A percentile compares a stretch with the other conserved stretches of the same genome.
Conservation (phyloP, 2,888 invertebrate species). For the Thymelicus acteon region DNA sequence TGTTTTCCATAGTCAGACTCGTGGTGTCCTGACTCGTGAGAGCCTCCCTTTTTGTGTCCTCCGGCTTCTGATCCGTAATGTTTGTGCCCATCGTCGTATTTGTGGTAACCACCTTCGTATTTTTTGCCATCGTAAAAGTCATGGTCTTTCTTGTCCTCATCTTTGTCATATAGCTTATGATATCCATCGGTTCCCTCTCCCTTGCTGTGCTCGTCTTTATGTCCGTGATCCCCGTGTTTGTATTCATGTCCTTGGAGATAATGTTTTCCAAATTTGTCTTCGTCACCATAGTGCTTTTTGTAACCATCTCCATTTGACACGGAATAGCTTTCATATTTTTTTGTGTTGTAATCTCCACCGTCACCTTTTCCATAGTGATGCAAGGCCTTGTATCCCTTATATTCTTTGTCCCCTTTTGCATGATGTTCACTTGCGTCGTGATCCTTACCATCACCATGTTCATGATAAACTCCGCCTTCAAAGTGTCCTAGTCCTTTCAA, state of each 20-base stretch:
- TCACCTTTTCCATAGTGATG: conserved; percentile 82
- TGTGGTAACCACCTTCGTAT: conserved; percentile 80
- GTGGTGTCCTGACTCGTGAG: conserved; percentile 80
- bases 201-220: conserved; percentile 83
- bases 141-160: conserved; percentile 89
- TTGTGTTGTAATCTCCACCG: conserved; percentile 81
- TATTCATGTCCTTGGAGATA: conserved; percentile 79
- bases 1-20: conserved; percentile 72
- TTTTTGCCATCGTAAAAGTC: conserved; percentile 87
- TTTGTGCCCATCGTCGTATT: conserved; percentile 81
- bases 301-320: conserved; percentile 79
- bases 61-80: conserved; percentile 81
- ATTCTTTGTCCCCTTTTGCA: conserved; percentile 79
- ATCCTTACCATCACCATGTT: conserved; percentile 70
- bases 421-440: conserved; percentile 72
- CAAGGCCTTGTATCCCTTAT: conserved; percentile 78
- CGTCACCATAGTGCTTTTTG: conserved; percentile 79
- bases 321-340: conserved; percentile 81
- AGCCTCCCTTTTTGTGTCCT: conserved; percentile 80
- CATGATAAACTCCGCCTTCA: conserved; percentile 59
- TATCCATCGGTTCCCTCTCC: conserved; percentile 87
- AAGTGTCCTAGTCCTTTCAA: conserved; percentile 62
- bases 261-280: conserved; percentile 78
- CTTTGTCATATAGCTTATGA: conserved; percentile 88
- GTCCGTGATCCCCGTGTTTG: conserved; percentile 81